These are phyloP conservation scores for Oreohelix idahoensis DNA, from an alignment of 1,140 invertebrate genomes.

Conservation along the genomic window DNA sequence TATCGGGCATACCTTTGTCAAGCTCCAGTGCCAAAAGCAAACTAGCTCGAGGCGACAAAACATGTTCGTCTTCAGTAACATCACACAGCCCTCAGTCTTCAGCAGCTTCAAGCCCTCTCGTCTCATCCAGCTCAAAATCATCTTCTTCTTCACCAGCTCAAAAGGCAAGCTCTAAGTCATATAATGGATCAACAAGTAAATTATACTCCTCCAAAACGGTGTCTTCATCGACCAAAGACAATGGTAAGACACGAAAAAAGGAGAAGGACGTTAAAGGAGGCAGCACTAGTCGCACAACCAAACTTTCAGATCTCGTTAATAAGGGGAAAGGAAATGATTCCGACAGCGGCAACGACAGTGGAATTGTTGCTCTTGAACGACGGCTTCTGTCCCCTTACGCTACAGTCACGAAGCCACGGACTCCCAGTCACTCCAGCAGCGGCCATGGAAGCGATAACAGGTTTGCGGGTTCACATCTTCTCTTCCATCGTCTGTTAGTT, in stretches of 20 bases:
- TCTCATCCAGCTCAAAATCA: constrained; percentile 7
- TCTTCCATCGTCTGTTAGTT: no score
- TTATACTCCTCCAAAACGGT: constrained; percentile 47
- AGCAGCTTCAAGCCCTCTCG: constrained; percentile 28
- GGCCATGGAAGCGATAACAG: constrained; percentile 72
- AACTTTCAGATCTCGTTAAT: constrained; percentile 11
- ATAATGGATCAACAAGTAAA: constrained; percentile 57
- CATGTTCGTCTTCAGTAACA: constrained; percentile 36
- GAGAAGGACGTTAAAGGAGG: constrained; percentile 37
- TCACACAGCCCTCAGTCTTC: constrained; percentile 33
- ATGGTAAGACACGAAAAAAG: constrained; percentile 46
- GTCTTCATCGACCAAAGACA: constrained; percentile 58
- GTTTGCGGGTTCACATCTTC: no score
- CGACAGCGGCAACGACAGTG: constrained; percentile 69
- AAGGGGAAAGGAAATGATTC: constrained; percentile 57
- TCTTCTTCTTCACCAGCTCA: constrained; percentile 7
- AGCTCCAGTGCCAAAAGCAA: not conserved
- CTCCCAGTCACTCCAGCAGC: constrained; percentile 71
- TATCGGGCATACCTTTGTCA: not conserved
- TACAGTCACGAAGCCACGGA: constrained; percentile 69
- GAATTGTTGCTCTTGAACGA: constrained; percentile 64
- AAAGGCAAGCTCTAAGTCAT: constrained; percentile 48
- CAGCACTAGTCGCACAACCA: not conserved
- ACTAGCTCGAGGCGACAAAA: constrained; percentile 27
- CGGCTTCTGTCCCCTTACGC: constrained; percentile 70